Percentiles rank a stretch among this genome's conserved stretches.
These are phyloP conservation scores for Patella depressa DNA, from an alignment of 2,888 invertebrate genomes.

Conservation along the genomic window DNA sequence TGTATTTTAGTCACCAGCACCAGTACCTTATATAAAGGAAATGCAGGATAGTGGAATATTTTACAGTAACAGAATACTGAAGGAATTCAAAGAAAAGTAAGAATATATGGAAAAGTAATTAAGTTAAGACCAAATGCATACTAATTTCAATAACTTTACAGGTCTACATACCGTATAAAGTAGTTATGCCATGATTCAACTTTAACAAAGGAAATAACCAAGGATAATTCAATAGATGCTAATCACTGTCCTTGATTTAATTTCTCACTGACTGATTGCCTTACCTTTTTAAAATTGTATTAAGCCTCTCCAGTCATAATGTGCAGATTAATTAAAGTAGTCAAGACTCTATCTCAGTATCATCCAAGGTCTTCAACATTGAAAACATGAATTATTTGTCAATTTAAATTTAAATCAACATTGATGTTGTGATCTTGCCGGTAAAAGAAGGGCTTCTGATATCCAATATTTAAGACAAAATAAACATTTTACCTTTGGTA, in stretches of 20 bases:
- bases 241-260: background rate
- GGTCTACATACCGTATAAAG: background rate
- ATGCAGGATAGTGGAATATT: constrained; percentile 98
- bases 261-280: background rate
- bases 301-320: too few species aligned
- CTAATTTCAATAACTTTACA: background rate
- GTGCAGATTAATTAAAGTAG: too few species aligned
- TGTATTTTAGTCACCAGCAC: constrained; percentile 82
- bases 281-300: background rate
- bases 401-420: too few species aligned
- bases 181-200: background rate
- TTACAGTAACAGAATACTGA: constrained; percentile 96
- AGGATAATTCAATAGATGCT: too few species aligned
- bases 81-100: constrained; percentile 96
- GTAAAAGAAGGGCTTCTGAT: background rate
- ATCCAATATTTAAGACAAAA: too few species aligned
- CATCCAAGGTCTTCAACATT: too few species aligned
- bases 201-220: too few species aligned
- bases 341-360: too few species aligned
- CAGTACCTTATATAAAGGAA: constrained; percentile 96
- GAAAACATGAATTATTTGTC: too few species aligned
- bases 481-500: too few species aligned
- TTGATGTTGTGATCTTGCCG: background rate
- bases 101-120: constrained; percentile 38
- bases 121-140: background rate